Conservation (phyloP, 2,797 vertebrate genomes). For the Macropodus opercularis region DNA sequence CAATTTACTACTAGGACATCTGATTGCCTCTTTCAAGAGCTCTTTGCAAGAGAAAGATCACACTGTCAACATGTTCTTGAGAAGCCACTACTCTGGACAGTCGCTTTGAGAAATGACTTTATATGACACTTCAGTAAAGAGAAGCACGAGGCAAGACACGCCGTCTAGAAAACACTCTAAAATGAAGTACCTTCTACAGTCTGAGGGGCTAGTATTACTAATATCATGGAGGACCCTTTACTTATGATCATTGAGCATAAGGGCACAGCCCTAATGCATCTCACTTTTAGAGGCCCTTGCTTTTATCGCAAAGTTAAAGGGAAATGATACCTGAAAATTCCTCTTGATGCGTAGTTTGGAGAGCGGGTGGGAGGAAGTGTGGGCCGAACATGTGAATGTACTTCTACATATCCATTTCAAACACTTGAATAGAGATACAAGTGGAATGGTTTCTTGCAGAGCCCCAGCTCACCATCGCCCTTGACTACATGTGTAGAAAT, state of each 20-base stretch:
- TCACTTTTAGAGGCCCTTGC: conserved; percentile 58
- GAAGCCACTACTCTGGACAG: conserved; percentile 43
- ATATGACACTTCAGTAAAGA: conserved; percentile 50
- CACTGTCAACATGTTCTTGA: conserved; percentile 50
- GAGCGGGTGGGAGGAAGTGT: conserved; percentile 21
- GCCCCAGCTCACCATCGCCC: conserved; percentile 51
- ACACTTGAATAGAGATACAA: conserved; percentile 71
- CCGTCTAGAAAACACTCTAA: conserved; percentile 61
- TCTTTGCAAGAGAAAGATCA: conserved; percentile 56
- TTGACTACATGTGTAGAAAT: conserved; percentile 34
- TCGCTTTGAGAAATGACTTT: conserved; percentile 47
- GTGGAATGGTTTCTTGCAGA: conserved; percentile 50
- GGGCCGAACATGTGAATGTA: conserved; percentile 43
- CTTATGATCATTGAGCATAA: conserved; percentile 63
- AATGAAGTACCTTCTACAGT: conserved; percentile 62
- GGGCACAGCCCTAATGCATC: conserved; percentile 57
- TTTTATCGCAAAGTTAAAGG: conserved; percentile 70
- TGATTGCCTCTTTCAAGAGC: conserved; percentile 56
- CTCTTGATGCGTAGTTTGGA: conserved; percentile 65
- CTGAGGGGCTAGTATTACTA: conserved; percentile 54
- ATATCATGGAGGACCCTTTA: conserved; percentile 68
- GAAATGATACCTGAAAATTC: conserved; percentile 71
- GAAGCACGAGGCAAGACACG: conserved; percentile 44
- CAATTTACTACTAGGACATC: conserved; percentile 53
- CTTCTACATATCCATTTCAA: conserved; percentile 71